A percentile compares a stretch with the other conserved stretches of the same genome.
These are phyloP conservation scores for Typhlichthys subterraneus DNA, from an alignment of 2,797 vertebrate genomes.

Conservation along the genomic window DNA sequence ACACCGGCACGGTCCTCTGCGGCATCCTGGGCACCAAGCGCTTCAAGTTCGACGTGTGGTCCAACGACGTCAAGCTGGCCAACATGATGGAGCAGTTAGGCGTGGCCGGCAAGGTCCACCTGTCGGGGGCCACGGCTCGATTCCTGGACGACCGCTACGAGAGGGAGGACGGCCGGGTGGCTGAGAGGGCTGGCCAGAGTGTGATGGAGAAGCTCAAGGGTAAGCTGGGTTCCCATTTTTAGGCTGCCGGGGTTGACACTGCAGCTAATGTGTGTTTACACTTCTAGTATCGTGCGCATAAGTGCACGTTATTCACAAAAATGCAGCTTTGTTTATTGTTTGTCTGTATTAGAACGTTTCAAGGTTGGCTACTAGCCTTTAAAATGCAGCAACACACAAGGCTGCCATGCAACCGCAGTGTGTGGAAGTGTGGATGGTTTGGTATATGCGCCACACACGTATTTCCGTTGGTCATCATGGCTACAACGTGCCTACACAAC, in stretches of 20 bases:
- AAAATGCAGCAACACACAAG: too few relatives aligned
- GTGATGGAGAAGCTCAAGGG: slow-evolving; percentile 96
- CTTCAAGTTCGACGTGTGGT: slow-evolving; percentile 99
- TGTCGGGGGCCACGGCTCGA: slow-evolving; percentile 91
- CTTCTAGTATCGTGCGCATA: background rate
- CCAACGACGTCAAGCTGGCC: slow-evolving; percentile 96
- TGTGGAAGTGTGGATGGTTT: too few relatives aligned
- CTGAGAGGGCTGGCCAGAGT: slow-evolving; percentile 89
- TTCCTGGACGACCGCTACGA: slow-evolving; percentile 95
- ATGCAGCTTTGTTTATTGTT: too few relatives aligned
- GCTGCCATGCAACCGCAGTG: too few relatives aligned
- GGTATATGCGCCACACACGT: too few relatives aligned
- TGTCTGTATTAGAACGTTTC: too few relatives aligned
- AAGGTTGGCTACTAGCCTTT: slow-evolving; percentile 1
- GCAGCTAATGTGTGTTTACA: too few relatives aligned
- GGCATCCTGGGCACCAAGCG: slow-evolving; percentile 97
- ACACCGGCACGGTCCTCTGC: slow-evolving; percentile 94
- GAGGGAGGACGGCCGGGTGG: slow-evolving; percentile 90
- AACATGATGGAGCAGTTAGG: slow-evolving; percentile 99
- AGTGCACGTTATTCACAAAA: background rate
- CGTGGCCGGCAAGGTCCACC: slow-evolving; percentile 93
- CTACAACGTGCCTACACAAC: slow-evolving; percentile 31
- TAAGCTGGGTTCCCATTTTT: slow-evolving; percentile 53
- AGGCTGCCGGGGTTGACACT: background rate
- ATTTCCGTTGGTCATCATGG: slow-evolving; percentile 6